phyloP scores from a whole-genome alignment of 2,797 vertebrate species.

The Pseudopleuronectes americanus region DNA sequence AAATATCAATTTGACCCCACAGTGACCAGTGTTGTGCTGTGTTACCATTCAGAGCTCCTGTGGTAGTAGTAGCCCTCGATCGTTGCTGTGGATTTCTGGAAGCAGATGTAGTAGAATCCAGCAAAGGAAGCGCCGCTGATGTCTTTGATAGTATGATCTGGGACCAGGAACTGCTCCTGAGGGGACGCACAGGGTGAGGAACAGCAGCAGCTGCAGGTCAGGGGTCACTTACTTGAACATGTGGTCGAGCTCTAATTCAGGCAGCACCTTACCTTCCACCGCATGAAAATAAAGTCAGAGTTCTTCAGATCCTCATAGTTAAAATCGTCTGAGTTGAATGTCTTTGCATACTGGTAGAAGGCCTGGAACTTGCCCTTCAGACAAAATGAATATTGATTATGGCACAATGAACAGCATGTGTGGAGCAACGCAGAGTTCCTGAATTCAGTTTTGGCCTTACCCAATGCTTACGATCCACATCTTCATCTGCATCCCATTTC shows the following conservation, averaged over 20 bases:
- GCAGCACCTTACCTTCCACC: slow-evolving; percentile 92
- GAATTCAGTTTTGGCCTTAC: slow-evolving; percentile 70
- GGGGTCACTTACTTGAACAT: background rate
- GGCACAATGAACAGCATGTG: background rate
- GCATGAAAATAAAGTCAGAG: slow-evolving; percentile 98
- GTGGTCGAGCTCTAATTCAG: background rate
- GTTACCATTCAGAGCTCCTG: slow-evolving; percentile 96
- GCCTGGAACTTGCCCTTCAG: slow-evolving; percentile 96
- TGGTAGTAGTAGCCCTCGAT: slow-evolving; percentile 98
- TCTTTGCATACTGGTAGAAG: slow-evolving; percentile 99
- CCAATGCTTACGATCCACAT: slow-evolving; percentile 98
- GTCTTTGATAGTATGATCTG: slow-evolving; percentile 98
- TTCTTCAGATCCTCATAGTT: slow-evolving; percentile 96
- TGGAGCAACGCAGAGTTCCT: background rate
- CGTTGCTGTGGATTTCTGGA: slow-evolving; percentile 98
- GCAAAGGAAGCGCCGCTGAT: slow-evolving; percentile 99
- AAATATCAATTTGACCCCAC: background rate
- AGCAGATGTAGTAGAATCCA: slow-evolving; percentile 99
- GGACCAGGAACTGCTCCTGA: slow-evolving; percentile 97
- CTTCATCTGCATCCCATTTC: slow-evolving; percentile 98
- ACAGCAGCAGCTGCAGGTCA: slow-evolving; percentile 5
- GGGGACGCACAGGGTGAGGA: background rate
- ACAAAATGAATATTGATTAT: slow-evolving; percentile 4
- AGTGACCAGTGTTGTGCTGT: slow-evolving; percentile 1
- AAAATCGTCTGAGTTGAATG: slow-evolving; percentile 98